A percentile compares a stretch with the other conserved stretches of the same genome.
Conservation (phyloP, 1,140 invertebrate genomes). For the Choristoneura fumiferana region DNA sequence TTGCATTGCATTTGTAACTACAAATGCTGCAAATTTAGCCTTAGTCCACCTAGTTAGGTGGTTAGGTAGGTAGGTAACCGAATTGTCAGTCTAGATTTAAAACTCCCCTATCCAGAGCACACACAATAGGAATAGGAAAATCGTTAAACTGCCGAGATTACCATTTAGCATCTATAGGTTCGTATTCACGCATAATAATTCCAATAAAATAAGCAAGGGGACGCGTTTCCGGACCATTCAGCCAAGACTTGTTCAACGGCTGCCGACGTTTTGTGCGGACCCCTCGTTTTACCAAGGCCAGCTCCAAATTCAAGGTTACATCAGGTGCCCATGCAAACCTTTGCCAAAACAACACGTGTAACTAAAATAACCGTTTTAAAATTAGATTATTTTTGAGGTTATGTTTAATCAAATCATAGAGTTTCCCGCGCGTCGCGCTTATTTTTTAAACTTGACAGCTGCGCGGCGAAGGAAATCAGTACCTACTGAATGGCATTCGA, state of each 20-base stretch:
- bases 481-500: slow-evolving; percentile 15
- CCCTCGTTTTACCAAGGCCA: slow-evolving; percentile 2
- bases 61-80: neutral
- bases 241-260: slow-evolving; percentile 17
- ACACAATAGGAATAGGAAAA: slow-evolving; percentile 35
- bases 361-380: slow-evolving; percentile 1
- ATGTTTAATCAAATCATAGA: slow-evolving; percentile 6
- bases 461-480: slow-evolving; percentile 12
- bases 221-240: slow-evolving; percentile 48
- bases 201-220: slow-evolving; percentile 33
- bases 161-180: slow-evolving; percentile 6
- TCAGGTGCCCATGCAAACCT: slow-evolving; percentile 9
- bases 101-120: slow-evolving; percentile 11
- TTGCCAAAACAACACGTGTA: slow-evolving; percentile 9
- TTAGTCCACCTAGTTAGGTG: neutral
- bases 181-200: slow-evolving; percentile 16
- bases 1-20: too few species aligned
- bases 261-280: slow-evolving; percentile 5
- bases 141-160: slow-evolving; percentile 40
- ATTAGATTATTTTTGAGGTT: neutral
- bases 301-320: slow-evolving; percentile 10
- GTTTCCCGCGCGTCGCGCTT: slow-evolving; percentile 3
- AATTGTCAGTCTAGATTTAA: too few species aligned
- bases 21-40: too few species aligned
- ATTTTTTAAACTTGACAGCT: slow-evolving; percentile 13